These are phyloP conservation scores for Felis catus DNA, from an alignment of 2,113 vertebrate species.

Conservation along the genomic window F.catus_Fca126_mat1.0 CM031412.1:76367001-76367500, in stretches of 20 bases:
- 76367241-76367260: not conserved
- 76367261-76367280: no score
- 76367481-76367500: not conserved
- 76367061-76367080: not conserved
- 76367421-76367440: no score
- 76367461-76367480: not conserved
- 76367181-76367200: not conserved
- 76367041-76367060: not conserved
- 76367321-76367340: no score
- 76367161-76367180: not conserved
- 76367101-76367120: not conserved
- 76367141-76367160: not conserved
- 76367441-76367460: not conserved
- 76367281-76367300: no score
- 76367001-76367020: not conserved
- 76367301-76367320: no score
- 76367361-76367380: no score
- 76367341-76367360: no score
- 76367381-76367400: no score
- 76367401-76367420: no score
- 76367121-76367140: not conserved
- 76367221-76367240: slow-evolving; percentile 31
- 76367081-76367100: slow-evolving; percentile 33
- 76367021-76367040: not conserved
- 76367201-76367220: not conserved